Evolutionary conservation across 2,113 vertebrate species (phyloP).

Genomic region (Carlito syrichta): DNA sequence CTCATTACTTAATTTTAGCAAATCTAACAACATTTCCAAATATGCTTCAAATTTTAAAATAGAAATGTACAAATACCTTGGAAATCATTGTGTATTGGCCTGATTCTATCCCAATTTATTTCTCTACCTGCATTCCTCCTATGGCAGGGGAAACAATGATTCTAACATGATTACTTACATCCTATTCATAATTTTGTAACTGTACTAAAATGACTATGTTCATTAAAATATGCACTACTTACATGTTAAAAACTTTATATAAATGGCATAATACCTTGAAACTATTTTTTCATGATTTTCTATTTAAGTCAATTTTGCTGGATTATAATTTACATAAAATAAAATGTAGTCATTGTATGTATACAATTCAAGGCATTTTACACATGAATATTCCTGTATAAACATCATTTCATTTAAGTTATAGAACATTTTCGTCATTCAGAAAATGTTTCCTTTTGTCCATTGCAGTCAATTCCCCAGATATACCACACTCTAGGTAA

Average conservation of each 20-base stretch:
- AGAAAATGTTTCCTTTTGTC: not conserved
- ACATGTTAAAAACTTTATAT: not conserved
- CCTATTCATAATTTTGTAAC: not conserved
- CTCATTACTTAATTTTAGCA: not conserved
- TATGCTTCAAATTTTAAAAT: not conserved
- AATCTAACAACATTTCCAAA: not conserved
- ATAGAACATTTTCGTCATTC: not conserved
- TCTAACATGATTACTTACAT: not conserved
- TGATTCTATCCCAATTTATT: not conserved
- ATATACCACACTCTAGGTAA: no score
- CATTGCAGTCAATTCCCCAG: not conserved
- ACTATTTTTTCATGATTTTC: not conserved
- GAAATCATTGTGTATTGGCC: not conserved
- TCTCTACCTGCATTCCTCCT: not conserved
- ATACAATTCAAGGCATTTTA: not conserved
- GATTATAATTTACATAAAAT: not conserved
- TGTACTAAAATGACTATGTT: not conserved
- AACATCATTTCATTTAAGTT: not conserved
- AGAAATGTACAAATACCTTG: not conserved
- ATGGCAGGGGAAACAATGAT: not conserved
- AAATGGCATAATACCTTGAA: not conserved
- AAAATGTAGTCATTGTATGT: not conserved
- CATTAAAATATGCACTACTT: not conserved
- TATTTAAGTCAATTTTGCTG: not conserved
- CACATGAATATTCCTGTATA: not conserved